Conservation (phyloP, 2,888 invertebrate species). For the Cheilosia urbana region DNA sequence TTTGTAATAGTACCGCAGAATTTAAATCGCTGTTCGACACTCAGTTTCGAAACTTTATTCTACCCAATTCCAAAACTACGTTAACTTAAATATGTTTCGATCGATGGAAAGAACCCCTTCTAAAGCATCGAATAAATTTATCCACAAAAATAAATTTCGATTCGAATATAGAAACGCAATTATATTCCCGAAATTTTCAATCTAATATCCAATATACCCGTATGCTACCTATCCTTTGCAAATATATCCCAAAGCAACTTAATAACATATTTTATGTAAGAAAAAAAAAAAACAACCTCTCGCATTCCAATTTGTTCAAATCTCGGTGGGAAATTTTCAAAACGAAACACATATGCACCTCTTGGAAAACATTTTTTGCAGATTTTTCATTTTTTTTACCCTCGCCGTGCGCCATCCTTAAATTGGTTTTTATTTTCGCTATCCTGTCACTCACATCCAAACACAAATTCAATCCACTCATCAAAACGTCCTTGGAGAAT, state of each 20-base stretch:
- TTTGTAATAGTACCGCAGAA: too few species aligned
- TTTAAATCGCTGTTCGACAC: too few species aligned
- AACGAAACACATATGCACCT: conserved; percentile 35
- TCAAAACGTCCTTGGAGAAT: conserved; percentile 41
- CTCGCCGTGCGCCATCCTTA: conserved; percentile 20
- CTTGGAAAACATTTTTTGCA: conserved; percentile 43
- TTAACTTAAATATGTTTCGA: too few species aligned
- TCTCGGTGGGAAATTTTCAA: background rate
- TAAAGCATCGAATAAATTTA: too few species aligned
- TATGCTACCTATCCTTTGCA: background rate
- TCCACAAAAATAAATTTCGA: too few species aligned
- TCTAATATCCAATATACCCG: too few species aligned
- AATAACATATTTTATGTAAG: background rate
- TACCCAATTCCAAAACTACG: too few species aligned
- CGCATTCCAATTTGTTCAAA: background rate
- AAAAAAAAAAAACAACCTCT: background rate
- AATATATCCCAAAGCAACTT: background rate
- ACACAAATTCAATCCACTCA: conserved; percentile 63
- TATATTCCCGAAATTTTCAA: too few species aligned
- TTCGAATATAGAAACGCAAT: too few species aligned
- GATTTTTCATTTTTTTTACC: conserved; percentile 50
- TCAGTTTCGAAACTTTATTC: too few species aligned
- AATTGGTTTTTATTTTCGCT: conserved; percentile 60
- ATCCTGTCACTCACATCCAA: conserved; percentile 60
- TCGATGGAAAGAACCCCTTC: too few species aligned